Conservation (phyloP, 2,113 vertebrate genomes). For the Callipepla californica region DNA sequence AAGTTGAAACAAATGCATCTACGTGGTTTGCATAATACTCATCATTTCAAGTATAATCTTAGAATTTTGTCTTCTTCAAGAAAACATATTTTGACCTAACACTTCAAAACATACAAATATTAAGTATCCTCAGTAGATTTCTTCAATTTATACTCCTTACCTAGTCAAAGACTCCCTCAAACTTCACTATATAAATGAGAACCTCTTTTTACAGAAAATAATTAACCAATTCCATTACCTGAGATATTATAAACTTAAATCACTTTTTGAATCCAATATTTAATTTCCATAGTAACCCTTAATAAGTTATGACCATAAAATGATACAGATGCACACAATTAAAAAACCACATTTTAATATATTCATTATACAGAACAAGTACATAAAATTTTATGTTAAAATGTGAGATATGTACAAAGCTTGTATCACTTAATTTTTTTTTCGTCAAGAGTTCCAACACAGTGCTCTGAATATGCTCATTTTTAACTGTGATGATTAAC, state of each 20-base stretch:
- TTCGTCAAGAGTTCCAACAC: not conserved
- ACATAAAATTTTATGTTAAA: not conserved
- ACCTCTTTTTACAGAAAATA: not conserved
- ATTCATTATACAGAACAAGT: not conserved
- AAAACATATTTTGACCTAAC: not conserved
- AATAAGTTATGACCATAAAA: not conserved
- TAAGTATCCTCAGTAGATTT: not conserved
- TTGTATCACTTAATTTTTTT: not conserved
- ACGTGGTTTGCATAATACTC: not conserved
- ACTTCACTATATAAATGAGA: not conserved
- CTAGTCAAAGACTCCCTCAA: not conserved
- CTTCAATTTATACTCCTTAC: not conserved
- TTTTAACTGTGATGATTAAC: not conserved
- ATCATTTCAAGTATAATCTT: not conserved
- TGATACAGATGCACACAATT: not conserved
- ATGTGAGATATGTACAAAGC: not conserved
- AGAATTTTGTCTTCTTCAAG: not conserved
- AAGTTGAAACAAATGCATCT: not conserved
- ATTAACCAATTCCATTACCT: not conserved
- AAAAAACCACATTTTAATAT: constrained; percentile 2
- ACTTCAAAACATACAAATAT: not conserved
- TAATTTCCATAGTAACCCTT: not conserved
- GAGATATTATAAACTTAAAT: not conserved
- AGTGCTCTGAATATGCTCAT: not conserved
- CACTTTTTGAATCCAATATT: not conserved